Evolutionary conservation across 2,888 invertebrate genomes (phyloP), one percentile per base, ranked within the genome.

Genomic region (Lasioglossum marginatum): DNA sequence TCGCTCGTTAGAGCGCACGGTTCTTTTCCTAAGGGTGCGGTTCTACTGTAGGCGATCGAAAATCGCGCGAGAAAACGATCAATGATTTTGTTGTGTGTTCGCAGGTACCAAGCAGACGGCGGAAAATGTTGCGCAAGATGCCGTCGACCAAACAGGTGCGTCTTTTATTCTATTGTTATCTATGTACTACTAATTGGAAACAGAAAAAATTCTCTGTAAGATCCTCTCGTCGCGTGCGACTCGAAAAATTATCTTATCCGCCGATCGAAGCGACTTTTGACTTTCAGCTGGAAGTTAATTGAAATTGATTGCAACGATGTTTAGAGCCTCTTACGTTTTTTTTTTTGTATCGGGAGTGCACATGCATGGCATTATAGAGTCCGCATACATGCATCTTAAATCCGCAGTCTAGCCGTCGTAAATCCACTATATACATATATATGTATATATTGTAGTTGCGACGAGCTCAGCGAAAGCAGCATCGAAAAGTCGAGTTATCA

Each of bases 131-230:
- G 92, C 89, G 10, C 92, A 94, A 85, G 89, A 91, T 87, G 94
- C 93, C 43, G 92, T 93, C 43, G 91, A 94, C 72, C 89, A 92
- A 82, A 93, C 93, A 90, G 93, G 70, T 70, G 57, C n/a, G 57
- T 57, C n/a, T n/a, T 12, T n/a, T 12, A 10, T 57, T 57, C 57
- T 10, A n/a, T 70, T 14, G 34, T n/a, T 40, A 6, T 19, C 8
- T 66, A 37, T 23, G 34, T 10, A 10, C 34, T 19, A 4, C 10
- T 1, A 23, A 66, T 34, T 10, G 19, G 1, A 10, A 68, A 34
- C 4, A 31, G 31, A 63, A 31, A 52, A n/a, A 52, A 10, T n/a
- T 10, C n/a, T 10, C 23, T 2, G 23, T 0, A 2, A 52, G 23
- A 52, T 5, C 63, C 16, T 3, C 4, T 14, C 60, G 12, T 27